phyloP scores from a whole-genome alignment of 2,888 invertebrate genomes.

The Thyatira batis region DNA sequence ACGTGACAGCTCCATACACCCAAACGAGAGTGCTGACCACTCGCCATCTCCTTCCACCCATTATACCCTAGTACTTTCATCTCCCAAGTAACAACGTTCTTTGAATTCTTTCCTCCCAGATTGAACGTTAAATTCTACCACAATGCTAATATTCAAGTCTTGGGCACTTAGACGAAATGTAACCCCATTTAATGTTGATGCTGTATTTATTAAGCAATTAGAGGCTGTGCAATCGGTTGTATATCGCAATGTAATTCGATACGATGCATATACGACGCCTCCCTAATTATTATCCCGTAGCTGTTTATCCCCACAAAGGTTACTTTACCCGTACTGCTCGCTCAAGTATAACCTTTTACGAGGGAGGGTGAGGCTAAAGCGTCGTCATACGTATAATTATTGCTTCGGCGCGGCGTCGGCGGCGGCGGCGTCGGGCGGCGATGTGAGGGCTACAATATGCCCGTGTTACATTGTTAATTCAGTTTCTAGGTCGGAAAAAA shows the following conservation, averaged over 20 bases:
- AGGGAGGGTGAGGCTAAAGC: conserved; percentile 24
- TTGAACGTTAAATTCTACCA: too few species aligned
- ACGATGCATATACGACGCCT: conserved; percentile 7
- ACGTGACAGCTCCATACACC: conserved; percentile 20
- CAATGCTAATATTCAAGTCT: too few species aligned
- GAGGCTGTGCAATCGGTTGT: conserved; percentile 9
- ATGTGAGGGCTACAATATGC: background rate
- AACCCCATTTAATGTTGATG: background rate
- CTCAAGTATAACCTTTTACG: conserved; percentile 17
- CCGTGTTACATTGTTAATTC: background rate
- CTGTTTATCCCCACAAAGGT: conserved; percentile 27
- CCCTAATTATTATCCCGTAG: conserved; percentile 22
- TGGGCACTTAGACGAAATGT: background rate
- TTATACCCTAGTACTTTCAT: conserved; percentile 37
- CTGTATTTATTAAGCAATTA: background rate
- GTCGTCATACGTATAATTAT: conserved; percentile 27
- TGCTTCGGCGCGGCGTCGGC: conserved; percentile 13
- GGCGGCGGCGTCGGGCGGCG: background rate
- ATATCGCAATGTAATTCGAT: conserved; percentile 19
- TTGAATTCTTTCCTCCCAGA: too few species aligned
- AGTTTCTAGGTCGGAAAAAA: background rate
- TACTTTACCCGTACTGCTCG: conserved; percentile 17
- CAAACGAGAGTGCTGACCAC: conserved; percentile 1
- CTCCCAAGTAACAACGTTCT: too few species aligned
- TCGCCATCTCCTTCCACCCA: conserved; percentile 20